Conservation (phyloP, 1,140 invertebrate species). For the Euschistus heros region DNA sequence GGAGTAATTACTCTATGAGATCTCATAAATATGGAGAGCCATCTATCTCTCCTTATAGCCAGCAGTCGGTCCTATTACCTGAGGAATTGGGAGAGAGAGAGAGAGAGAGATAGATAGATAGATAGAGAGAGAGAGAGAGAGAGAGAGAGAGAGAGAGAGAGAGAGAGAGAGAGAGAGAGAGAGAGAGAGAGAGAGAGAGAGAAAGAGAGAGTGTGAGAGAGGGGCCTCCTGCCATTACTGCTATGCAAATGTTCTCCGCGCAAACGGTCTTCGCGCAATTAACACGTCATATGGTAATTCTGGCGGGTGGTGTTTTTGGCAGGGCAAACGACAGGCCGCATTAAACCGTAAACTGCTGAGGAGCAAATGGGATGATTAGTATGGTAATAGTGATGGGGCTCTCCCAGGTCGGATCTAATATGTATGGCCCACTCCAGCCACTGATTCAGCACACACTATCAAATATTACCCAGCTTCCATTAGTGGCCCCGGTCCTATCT, state of each 20-base stretch:
- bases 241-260: slow-evolving; percentile 19
- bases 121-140: too few species aligned
- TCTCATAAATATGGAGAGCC: too few species aligned
- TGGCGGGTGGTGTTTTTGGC: slow-evolving; percentile 22
- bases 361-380: slow-evolving; percentile 26
- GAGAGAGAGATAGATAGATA: too few species aligned
- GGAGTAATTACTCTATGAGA: too few species aligned
- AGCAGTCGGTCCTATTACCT: too few species aligned
- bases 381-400: slow-evolving; percentile 20
- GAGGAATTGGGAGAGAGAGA: too few species aligned
- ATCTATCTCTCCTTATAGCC: too few species aligned
- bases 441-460: slow-evolving; percentile 10
- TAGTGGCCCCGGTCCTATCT: too few species aligned
- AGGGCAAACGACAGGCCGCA: slow-evolving; percentile 12
- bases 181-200: not conserved
- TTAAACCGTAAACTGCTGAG: slow-evolving; percentile 11
- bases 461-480: slow-evolving; percentile 5
- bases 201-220: not conserved
- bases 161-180: not conserved
- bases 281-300: slow-evolving; percentile 26
- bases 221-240: not conserved
- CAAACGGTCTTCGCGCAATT: slow-evolving; percentile 17
- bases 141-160: not conserved
- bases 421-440: slow-evolving; percentile 16
- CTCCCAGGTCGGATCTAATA: slow-evolving; percentile 9